Evolutionary conservation across 37 sponge, comb jelly and placozoan genomes (phyloP).

Genomic region (Axinella damicornis): DNA sequence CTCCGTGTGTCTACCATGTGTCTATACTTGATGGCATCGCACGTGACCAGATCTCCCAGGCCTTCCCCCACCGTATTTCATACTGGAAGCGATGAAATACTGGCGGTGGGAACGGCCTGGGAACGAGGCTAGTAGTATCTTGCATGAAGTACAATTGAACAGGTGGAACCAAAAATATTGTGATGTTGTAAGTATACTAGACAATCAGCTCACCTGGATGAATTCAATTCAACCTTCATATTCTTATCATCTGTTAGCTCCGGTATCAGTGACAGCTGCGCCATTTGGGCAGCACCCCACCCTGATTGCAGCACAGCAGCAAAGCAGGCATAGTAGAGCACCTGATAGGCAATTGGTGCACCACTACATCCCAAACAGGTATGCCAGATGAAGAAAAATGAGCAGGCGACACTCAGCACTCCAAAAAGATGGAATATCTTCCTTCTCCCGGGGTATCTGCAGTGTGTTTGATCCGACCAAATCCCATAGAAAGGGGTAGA

Average conservation of each 20-base stretch:
- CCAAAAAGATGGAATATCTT: conserved; percentile 93
- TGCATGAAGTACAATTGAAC: too few species aligned
- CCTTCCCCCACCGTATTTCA: too few species aligned
- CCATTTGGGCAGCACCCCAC: conserved; percentile 91
- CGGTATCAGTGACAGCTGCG: conserved; percentile 92
- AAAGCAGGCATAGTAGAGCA: conserved; percentile 80
- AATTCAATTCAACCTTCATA: conserved; percentile 80
- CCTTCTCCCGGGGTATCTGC: conserved; percentile 69
- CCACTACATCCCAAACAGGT: conserved; percentile 74
- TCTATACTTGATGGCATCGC: too few species aligned
- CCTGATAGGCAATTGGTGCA: conserved; percentile 39
- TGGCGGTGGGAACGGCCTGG: too few species aligned
- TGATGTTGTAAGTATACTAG: too few species aligned
- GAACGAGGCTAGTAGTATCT: too few species aligned
- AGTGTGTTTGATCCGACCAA: conserved; percentile 66
- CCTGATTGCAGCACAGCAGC: conserved; percentile 92
- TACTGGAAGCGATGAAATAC: too few species aligned
- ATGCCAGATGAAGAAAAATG: conserved; percentile 87
- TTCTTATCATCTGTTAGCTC: conserved; percentile 76
- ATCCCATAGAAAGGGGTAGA: conserved; percentile 83
- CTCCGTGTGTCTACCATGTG: too few species aligned
- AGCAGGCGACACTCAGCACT: conserved; percentile 53
- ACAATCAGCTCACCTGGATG: conserved; percentile 72
- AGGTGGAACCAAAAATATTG: too few species aligned
- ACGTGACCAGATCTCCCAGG: too few species aligned